Evolutionary conservation across 2,797 vertebrate genomes (phyloP).

Genomic region (Sebastes iracundus): DNA sequence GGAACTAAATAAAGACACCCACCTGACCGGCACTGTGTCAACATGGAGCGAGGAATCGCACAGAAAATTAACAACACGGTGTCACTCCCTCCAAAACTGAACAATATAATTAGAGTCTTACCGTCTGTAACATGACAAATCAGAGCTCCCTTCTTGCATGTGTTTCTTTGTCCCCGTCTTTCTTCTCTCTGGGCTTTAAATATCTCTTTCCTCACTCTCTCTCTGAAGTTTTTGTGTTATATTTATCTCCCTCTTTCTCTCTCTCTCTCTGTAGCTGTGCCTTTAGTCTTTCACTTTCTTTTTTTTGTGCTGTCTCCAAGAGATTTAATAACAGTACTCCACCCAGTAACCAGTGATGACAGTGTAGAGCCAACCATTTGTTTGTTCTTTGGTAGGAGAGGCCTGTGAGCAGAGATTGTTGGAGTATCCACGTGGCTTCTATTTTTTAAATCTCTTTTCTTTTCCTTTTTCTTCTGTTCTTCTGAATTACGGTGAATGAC

Average conservation of each 20-base stretch:
- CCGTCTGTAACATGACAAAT: constrained; percentile 49
- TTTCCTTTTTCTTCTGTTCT: not conserved
- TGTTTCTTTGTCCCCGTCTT: constrained; percentile 40
- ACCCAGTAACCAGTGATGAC: constrained; percentile 80
- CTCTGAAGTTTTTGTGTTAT: constrained; percentile 61
- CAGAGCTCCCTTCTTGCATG: constrained; percentile 11
- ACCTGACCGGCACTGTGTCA: not conserved
- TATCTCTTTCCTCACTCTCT: constrained; percentile 37
- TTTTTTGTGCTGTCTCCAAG: constrained; percentile 56
- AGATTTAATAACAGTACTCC: constrained; percentile 79
- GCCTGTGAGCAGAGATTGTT: constrained; percentile 5
- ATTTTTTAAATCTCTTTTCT: not conserved
- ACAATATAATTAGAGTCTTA: constrained; percentile 39
- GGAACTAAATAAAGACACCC: constrained; percentile 8
- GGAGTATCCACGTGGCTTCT: constrained; percentile 26
- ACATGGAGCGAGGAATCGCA: not conserved
- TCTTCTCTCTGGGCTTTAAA: constrained; percentile 58
- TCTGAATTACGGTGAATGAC: not conserved
- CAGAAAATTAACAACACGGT: not conserved
- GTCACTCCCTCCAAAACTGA: not conserved
- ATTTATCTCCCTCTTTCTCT: constrained; percentile 48
- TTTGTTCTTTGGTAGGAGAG: constrained; percentile 61
- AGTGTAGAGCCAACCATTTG: constrained; percentile 57
- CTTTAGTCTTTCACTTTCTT: constrained; percentile 65
- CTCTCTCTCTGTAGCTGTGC: constrained; percentile 21